These are phyloP conservation scores for Antidorcas marsupialis DNA, from an alignment of 2,113 vertebrate species.

Conservation along the genomic window DNA sequence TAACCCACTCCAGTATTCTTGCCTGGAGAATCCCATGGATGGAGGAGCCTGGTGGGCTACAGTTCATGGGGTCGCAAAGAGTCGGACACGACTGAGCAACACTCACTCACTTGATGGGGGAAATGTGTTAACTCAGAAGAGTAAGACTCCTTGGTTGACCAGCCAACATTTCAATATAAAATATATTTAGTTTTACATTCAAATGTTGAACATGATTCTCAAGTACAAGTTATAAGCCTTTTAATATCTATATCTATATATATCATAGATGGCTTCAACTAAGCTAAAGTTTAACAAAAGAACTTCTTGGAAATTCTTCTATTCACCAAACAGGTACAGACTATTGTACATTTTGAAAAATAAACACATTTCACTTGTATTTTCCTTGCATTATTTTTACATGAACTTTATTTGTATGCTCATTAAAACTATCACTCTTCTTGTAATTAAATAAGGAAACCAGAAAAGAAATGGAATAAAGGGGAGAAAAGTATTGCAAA, in stretches of 20 bases:
- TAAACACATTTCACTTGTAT: slow-evolving; percentile 20
- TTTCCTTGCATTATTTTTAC: slow-evolving; percentile 50
- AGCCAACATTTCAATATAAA: background rate
- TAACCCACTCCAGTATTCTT: too few relatives aligned
- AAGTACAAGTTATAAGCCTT: background rate
- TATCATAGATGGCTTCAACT: slow-evolving; percentile 13
- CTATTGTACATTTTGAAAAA: slow-evolving; percentile 26
- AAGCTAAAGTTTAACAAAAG: slow-evolving; percentile 58
- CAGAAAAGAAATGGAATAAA: background rate
- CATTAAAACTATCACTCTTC: background rate
- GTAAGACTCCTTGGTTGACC: background rate
- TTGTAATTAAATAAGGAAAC: slow-evolving; percentile 16
- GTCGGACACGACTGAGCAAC: too few relatives aligned
- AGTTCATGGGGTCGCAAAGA: too few relatives aligned
- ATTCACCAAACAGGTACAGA: slow-evolving; percentile 57
- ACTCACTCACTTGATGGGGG: background rate
- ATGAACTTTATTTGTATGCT: slow-evolving; percentile 29
- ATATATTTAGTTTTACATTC: background rate
- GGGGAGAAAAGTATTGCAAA: background rate
- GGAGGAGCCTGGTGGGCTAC: too few relatives aligned
- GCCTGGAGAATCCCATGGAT: too few relatives aligned
- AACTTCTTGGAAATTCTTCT: slow-evolving; percentile 60
- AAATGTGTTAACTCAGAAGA: background rate
- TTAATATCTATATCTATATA: background rate
- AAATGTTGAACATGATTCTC: background rate